Conservation (phyloP, 2,797 vertebrate genomes). For the Vespertilio murinus region DNA sequence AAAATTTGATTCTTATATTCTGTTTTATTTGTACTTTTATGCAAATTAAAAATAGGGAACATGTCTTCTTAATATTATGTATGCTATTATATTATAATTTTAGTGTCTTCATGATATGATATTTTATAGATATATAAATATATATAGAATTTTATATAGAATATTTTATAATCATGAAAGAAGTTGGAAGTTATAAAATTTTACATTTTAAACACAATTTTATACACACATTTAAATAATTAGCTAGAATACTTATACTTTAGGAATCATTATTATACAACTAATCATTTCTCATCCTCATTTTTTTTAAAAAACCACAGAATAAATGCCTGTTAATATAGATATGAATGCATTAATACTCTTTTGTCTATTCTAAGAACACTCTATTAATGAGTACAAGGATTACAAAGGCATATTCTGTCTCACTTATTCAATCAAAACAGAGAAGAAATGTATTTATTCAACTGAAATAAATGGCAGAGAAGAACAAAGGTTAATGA, state of each 20-base stretch:
- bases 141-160: background rate
- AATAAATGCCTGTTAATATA: background rate
- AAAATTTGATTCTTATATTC: background rate
- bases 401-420: conserved; percentile 32
- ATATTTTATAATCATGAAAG: background rate
- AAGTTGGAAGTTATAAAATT: background rate
- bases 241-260: background rate
- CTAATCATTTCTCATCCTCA: background rate
- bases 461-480: conserved; percentile 53
- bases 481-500: conserved; percentile 39
- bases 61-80: background rate
- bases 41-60: background rate
- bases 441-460: conserved; percentile 52
- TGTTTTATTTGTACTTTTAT: background rate
- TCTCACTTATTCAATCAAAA: conserved; percentile 49
- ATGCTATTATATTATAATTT: background rate
- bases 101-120: background rate
- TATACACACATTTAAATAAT: background rate
- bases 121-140: background rate
- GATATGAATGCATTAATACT: background rate
- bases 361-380: conserved; percentile 30
- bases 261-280: background rate
- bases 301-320: background rate
- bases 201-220: background rate
- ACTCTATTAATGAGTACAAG: background rate